Percentiles rank a stretch among this genome's conserved stretches.
Conservation (phyloP, 2,113 vertebrate genomes). For the Malurus alboscapulatus region DNA sequence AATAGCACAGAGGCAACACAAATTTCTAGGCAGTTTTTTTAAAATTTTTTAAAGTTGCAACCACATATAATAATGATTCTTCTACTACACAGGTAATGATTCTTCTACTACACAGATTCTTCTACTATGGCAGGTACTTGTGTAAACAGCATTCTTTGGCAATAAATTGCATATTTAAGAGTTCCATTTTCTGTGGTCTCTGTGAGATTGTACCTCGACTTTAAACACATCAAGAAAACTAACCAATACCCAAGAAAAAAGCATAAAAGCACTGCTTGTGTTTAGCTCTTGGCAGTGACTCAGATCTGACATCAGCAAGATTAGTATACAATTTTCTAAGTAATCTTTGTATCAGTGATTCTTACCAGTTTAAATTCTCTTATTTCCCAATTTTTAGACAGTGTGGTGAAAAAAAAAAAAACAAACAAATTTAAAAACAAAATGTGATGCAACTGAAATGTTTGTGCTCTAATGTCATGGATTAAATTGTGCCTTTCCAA, state of each 20-base stretch:
- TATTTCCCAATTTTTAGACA: not conserved
- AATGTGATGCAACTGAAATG: not conserved
- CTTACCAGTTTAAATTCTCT: not conserved
- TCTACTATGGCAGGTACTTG: not conserved
- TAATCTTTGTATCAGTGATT: not conserved
- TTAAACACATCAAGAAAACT: slow-evolving; percentile 50
- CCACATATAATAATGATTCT: not conserved
- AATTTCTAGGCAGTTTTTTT: not conserved
- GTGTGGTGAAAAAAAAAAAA: not conserved
- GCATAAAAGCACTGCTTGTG: slow-evolving; percentile 27
- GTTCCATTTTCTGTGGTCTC: slow-evolving; percentile 13
- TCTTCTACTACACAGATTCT: no score
- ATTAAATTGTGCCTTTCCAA: not conserved
- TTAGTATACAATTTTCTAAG: slow-evolving; percentile 14
- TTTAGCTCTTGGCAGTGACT: slow-evolving; percentile 18
- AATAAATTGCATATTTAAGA: slow-evolving; percentile 35
- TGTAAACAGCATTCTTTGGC: not conserved
- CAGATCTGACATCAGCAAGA: slow-evolving; percentile 11
- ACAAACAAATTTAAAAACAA: not conserved
- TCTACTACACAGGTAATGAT: no score
- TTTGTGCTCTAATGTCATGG: not conserved
- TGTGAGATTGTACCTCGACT: slow-evolving; percentile 11
- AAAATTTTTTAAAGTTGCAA: not conserved
- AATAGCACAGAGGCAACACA: not conserved
- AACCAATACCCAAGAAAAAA: not conserved